Percentiles rank a stretch among this genome's conserved stretches.
phyloP scores from a whole-genome alignment of 2,113 vertebrate species.

The Ptyas mucosa region DNA sequence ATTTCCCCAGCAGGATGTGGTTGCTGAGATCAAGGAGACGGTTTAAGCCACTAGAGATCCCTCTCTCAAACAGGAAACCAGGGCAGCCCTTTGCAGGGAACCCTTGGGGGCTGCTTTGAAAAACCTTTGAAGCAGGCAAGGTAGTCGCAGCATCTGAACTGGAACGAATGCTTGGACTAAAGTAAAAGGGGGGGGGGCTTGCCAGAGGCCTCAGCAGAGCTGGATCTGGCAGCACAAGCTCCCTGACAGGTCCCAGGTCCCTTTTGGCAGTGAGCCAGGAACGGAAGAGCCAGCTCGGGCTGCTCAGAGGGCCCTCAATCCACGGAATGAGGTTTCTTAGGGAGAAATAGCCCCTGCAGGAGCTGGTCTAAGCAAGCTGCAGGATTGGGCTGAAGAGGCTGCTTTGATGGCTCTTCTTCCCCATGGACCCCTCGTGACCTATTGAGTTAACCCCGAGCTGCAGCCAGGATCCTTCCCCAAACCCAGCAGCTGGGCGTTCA shows the following conservation, averaged over 20 bases:
- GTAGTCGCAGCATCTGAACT: background rate
- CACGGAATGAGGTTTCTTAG: background rate
- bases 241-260: background rate
- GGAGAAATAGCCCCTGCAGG: background rate
- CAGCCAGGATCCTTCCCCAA: background rate
- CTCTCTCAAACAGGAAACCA: background rate
- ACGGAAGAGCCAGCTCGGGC: background rate
- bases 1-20: background rate
- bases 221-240: background rate
- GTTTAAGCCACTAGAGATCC: background rate
- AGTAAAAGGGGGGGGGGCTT: background rate
- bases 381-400: background rate
- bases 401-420: background rate
- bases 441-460: background rate
- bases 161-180: background rate
- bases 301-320: background rate
- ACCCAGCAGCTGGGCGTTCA: background rate
- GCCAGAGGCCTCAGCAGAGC: background rate
- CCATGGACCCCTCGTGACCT: background rate
- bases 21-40: background rate
- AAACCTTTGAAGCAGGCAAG: background rate
- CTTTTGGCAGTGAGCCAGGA: background rate
- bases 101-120: background rate
- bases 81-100: background rate
- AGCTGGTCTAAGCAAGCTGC: background rate